phyloP scores from a whole-genome alignment of 1,140 invertebrate species.

The Copidosoma floridanum region DNA sequence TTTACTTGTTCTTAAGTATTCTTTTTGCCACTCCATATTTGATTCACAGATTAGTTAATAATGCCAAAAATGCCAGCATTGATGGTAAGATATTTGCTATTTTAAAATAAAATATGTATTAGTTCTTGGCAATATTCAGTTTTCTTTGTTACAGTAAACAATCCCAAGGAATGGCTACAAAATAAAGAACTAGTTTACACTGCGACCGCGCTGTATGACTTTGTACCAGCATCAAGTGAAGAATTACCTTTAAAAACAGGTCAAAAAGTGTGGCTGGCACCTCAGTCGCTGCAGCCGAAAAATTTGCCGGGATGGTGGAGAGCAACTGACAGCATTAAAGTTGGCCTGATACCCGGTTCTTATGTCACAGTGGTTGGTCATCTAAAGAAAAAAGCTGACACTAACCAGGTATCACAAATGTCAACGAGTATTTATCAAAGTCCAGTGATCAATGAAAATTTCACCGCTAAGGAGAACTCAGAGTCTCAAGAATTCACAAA shows the following conservation, averaged over 20 bases:
- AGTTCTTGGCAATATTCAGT: constrained; percentile 13
- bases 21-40: constrained; percentile 88
- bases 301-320: constrained; percentile 72
- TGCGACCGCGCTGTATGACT: constrained; percentile 76
- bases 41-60: constrained; percentile 79
- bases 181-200: constrained; percentile 70
- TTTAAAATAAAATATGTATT: constrained; percentile 57
- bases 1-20: constrained; percentile 80
- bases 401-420: constrained; percentile 6
- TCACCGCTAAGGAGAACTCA: not conserved
- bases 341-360: constrained; percentile 77
- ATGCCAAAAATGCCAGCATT: constrained; percentile 41
- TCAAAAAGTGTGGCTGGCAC: constrained; percentile 78
- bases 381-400: constrained; percentile 44
- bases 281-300: constrained; percentile 76
- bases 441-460: not conserved
- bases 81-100: constrained; percentile 58
- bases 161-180: constrained; percentile 50
- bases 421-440: constrained; percentile 14
- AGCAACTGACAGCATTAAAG: constrained; percentile 68
- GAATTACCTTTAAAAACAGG: constrained; percentile 78
- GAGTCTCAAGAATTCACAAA: constrained; percentile 7
- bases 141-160: constrained; percentile 33
- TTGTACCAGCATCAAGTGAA: constrained; percentile 66
- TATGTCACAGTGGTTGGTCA: constrained; percentile 63